Base-by-base conservation (phyloP, 2,113 vertebrate genomes). In the Scartelaos histophorus region DNA sequence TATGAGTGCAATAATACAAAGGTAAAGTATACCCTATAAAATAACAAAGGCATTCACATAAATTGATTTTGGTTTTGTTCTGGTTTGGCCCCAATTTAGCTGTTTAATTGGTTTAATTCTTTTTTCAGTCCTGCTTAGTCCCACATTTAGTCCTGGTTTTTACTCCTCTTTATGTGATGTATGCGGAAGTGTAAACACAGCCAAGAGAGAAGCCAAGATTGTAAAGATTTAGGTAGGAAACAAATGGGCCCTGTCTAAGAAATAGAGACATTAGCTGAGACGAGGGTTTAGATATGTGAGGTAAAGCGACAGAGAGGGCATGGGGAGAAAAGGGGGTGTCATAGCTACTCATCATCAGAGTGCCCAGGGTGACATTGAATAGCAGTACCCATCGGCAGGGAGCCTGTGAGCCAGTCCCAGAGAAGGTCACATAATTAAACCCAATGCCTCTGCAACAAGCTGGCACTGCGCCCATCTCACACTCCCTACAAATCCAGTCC, bases 341-440 rank as follows among this genome's bases (percentile, higher is more conserved):
- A 81, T 53, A 57, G 71, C 79, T 80, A 72, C 78, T 85, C 87
- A 90, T 83, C 79, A 73, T 87, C 85, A 87, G 67, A 38, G 68
- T 47, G 75, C 80, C 68, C 13, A 79, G 80, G 80, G 82, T 84
- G 84, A 90, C 89, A 90, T 87, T 88, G 85, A 89, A 92, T 90
- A 87, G 79, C 81, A 38, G 69, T 88, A 62, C 71, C 74, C 73
- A 74, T 78, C 76, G 54, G 74, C 79, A 21, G 80, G 86, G 79
- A 82, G 74, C 70, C 72, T 67, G 46, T 70, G 74, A 80, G 82
- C 71, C 58, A 77, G 83, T 67, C 34, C 25, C 74, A 72, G 56
- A 60, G 73, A 91, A 88, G 89, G 87, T 89, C 83, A 78, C 76
- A 75, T 90, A 89, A 91, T 92, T 92, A 92, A 91, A 88, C 82